phyloP scores from a whole-genome alignment of 2,113 vertebrate species.

The Melospiza georgiana region DNA sequence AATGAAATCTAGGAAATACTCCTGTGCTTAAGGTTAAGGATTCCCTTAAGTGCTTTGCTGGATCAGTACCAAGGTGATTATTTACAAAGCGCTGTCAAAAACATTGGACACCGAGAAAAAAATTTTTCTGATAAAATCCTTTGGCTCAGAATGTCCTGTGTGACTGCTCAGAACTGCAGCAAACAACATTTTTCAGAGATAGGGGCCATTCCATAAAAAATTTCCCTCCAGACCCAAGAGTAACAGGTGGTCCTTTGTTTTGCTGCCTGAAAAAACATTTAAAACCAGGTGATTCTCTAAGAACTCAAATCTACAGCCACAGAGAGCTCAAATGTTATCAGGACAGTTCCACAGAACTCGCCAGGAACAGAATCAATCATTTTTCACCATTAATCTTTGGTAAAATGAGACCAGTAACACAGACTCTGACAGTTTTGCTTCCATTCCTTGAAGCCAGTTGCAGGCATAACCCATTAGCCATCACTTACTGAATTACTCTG shows the following conservation, averaged over 20 bases:
- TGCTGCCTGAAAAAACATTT: background rate
- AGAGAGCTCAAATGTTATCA: background rate
- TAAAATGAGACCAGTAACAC: background rate
- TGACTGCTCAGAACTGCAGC: background rate
- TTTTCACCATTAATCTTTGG: background rate
- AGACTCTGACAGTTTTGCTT: background rate
- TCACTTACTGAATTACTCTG: background rate
- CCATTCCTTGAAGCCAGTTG: background rate
- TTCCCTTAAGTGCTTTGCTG: constrained; percentile 59
- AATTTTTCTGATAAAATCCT: background rate
- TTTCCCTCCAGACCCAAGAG: background rate
- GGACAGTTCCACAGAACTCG: background rate
- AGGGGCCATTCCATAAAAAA: background rate
- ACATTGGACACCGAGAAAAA: background rate
- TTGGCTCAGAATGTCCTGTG: background rate
- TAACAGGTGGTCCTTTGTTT: background rate
- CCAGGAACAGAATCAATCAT: background rate
- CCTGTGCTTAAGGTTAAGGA: background rate
- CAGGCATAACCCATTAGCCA: background rate
- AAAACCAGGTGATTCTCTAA: background rate
- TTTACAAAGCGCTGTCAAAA: constrained; percentile 8
- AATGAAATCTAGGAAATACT: constrained; percentile 34
- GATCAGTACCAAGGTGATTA: background rate
- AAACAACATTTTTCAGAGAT: background rate
- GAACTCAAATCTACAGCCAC: background rate